Percentiles rank a stretch among this genome's conserved stretches.
These are phyloP conservation scores for Chironex yamaguchii DNA, from an alignment of 30 jellyfish, hydroid and myxozoan species.

Conservation along the genomic window DNA sequence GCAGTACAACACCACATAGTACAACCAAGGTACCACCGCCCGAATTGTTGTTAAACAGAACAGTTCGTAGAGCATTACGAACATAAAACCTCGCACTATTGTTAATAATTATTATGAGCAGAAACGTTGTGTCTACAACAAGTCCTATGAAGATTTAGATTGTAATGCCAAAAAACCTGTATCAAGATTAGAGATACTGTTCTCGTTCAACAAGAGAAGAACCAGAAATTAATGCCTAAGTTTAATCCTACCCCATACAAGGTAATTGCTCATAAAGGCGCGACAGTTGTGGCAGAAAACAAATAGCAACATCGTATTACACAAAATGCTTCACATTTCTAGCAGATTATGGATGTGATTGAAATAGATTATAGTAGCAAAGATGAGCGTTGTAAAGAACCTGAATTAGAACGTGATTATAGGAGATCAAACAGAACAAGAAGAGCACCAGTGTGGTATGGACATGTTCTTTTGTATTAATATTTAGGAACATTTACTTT, in stretches of 20 bases:
- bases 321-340: too few relatives aligned
- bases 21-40: constrained; percentile 59
- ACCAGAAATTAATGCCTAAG: constrained; percentile 16
- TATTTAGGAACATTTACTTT: not conserved
- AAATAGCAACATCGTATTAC: constrained; percentile 23
- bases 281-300: constrained; percentile 29
- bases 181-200: constrained; percentile 48
- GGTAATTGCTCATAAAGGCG: constrained; percentile 16
- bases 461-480: constrained; percentile 20
- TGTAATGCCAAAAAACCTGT: constrained; percentile 39
- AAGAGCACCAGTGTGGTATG: constrained; percentile 33
- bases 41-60: constrained; percentile 47
- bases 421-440: constrained; percentile 35
- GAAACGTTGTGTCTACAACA: constrained; percentile 25
- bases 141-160: constrained; percentile 36
- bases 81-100: constrained; percentile 6
- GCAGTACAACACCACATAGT: constrained; percentile 62
- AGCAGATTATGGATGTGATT: constrained; percentile 1
- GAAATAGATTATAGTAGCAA: constrained; percentile 23
- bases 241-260: not conserved
- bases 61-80: constrained; percentile 55
- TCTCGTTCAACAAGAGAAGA: constrained; percentile 27
- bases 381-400: not conserved
- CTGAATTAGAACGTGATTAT: constrained; percentile 2
- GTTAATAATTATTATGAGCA: constrained; percentile 26